These are phyloP conservation scores for Lucilia cuprina DNA, from an alignment of 1,140 invertebrate species.

Conservation along the genomic window DNA sequence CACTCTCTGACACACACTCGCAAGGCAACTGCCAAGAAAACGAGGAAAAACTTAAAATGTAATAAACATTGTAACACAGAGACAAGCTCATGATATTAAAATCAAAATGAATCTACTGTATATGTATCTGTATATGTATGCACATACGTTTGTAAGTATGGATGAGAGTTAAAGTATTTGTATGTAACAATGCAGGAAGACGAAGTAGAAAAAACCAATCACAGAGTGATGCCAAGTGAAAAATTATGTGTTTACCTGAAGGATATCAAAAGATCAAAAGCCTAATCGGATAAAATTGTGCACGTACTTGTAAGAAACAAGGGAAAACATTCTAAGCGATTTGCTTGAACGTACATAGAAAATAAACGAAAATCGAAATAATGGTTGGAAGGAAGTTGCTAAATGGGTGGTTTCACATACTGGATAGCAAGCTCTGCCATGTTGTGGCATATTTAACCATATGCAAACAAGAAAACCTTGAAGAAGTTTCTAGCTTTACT, in stretches of 20 bases:
- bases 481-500: background rate
- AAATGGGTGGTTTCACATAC: background rate
- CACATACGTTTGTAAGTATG: background rate
- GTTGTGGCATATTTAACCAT: background rate
- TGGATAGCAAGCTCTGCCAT: background rate
- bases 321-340: background rate
- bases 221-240: conserved; percentile 24
- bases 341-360: background rate
- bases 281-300: conserved; percentile 29
- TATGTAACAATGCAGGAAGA: background rate
- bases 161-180: background rate
- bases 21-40: background rate
- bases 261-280: conserved; percentile 30
- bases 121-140: too few species aligned
- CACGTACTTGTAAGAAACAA: background rate
- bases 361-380: background rate
- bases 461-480: background rate
- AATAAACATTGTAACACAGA: background rate
- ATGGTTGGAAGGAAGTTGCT: background rate
- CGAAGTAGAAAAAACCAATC: conserved; percentile 11
- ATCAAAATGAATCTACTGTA: background rate
- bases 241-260: conserved; percentile 31
- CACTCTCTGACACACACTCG: background rate
- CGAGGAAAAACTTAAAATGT: too few species aligned
- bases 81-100: background rate